Conservation (phyloP, 2,797 vertebrate genomes). For the Cynopterus sphinx region DNA sequence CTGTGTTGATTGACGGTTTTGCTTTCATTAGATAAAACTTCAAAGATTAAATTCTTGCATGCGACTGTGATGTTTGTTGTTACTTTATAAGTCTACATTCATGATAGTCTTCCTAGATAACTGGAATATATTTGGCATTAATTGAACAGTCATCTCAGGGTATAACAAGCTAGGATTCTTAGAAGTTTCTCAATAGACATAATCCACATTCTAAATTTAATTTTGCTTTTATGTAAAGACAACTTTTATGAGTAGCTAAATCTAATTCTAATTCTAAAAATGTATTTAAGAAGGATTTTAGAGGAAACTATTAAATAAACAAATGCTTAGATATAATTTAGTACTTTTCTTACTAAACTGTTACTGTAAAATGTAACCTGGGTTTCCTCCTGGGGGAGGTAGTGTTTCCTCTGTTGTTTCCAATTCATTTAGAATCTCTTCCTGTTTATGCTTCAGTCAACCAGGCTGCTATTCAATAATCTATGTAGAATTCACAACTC, state of each 20-base stretch:
- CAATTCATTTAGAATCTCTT: neutral
- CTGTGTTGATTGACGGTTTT: neutral
- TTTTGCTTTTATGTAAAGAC: conserved; percentile 31
- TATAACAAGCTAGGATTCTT: neutral
- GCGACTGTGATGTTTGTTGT: neutral
- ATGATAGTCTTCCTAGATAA: neutral
- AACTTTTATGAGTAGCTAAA: neutral
- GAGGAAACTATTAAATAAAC: neutral
- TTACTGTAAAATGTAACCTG: neutral
- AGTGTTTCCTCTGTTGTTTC: neutral
- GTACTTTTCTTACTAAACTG: neutral
- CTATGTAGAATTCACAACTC: neutral
- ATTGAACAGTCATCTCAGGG: neutral
- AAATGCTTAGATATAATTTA: neutral
- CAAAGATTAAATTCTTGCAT: neutral
- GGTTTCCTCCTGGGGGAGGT: neutral
- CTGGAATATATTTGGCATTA: neutral
- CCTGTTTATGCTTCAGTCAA: neutral
- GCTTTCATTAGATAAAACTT: neutral
- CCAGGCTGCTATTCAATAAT: neutral
- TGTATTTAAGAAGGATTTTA: neutral
- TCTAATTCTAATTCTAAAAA: neutral
- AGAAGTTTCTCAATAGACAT: neutral
- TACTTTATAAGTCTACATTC: neutral
- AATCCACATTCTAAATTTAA: conserved; percentile 19